Percentiles rank a stretch among this genome's conserved stretches.
These are phyloP conservation scores for Monomorium pharaonis DNA, from an alignment of 1,140 invertebrate genomes.

Conservation along the genomic window DNA sequence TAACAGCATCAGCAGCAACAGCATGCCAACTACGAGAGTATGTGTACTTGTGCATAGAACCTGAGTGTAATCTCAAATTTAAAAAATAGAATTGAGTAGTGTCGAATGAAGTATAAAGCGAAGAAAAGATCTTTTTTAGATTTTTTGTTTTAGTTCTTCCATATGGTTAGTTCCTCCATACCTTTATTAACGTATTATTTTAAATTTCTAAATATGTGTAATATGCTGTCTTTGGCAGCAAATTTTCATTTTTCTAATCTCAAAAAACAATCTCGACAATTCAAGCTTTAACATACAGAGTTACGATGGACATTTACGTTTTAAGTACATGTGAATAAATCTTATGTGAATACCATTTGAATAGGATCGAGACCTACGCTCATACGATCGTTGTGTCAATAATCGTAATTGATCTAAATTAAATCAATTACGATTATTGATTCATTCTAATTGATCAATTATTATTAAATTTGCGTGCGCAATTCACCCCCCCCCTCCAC, in stretches of 20 bases:
- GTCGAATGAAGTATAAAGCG: neutral
- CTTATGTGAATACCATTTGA: neutral
- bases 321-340: neutral
- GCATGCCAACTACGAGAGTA: conserved; percentile 43
- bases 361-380: neutral
- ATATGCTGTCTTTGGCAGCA: too few relatives aligned
- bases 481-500: too few relatives aligned
- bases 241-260: too few relatives aligned
- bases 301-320: neutral
- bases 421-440: too few relatives aligned
- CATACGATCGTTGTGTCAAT: neutral
- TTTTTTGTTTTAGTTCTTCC: neutral
- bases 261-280: too few relatives aligned
- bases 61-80: neutral
- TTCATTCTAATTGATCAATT: too few relatives aligned
- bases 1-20: neutral
- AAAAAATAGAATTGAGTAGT: neutral
- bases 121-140: neutral
- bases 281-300: too few relatives aligned
- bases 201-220: neutral
- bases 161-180: neutral
- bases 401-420: neutral
- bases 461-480: neutral
- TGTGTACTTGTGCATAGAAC: neutral
- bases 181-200: neutral